Base-by-base conservation (phyloP, 2,888 invertebrate genomes). In the Meandrusa payeni region DNA sequence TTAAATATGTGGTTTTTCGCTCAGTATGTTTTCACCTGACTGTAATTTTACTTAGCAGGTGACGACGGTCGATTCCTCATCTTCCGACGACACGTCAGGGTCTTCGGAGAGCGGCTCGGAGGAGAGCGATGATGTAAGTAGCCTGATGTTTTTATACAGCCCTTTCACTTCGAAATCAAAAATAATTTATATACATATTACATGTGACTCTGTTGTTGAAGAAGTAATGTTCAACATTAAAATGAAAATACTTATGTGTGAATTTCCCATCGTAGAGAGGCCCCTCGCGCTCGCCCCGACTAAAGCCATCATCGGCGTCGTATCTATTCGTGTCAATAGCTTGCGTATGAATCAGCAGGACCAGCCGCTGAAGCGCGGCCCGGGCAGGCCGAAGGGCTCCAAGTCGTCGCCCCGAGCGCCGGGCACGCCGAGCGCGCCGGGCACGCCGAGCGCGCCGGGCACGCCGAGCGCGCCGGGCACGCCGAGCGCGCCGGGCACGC, bases 61-160 rank as follows among this genome's bases (percentile, higher is more conserved):
- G 2, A 88, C 88, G 41, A 86, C 88, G 3, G 88, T 88, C 23
- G 88, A 88, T 48, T 88, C 88, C 0, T 88, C 87, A 26, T 87
- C 88, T 17, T 79, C 79, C 19, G 87, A 88, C 37, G 85, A 87
- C 17, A 74, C 83, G 0, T 82, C 83, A 0, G 86, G 78, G 0
- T 76, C 81, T 0, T 80, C 81, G 0, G 85, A 77, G 4, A 86
- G 85, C 48, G 86, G 78, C n/a, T 80, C 81, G 0, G 83, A 79
- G 19, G 87, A 83, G 1, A 81, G 76, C 23, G 86, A 85, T 31
- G 86, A 85, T 36, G 86, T 85, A 54, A 67, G 71, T 58, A 17
- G 1, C 5, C 10, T 2, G 5, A 15, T 15, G 2, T 15, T 15
- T 2, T 15, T 15, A 3, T 17, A 19, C 5, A 32, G 10, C 2